Percentiles rank a stretch among this genome's conserved stretches.
Conservation (phyloP, 2,113 vertebrate species). For the Notiomystis cincta region DNA sequence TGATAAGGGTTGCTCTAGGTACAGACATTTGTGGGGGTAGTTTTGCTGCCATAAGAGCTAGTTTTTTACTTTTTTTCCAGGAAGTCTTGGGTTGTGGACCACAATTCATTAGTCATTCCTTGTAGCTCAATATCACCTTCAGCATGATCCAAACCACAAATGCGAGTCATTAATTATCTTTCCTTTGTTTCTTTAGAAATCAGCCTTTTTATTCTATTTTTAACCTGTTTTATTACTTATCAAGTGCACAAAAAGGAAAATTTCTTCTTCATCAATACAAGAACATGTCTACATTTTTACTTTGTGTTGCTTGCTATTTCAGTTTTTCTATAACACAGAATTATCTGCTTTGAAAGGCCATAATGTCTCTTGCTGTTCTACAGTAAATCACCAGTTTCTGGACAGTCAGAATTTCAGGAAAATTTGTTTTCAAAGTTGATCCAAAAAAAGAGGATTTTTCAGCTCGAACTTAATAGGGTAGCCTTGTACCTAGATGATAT, state of each 20-base stretch:
- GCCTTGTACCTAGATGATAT: not conserved
- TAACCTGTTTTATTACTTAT: not conserved
- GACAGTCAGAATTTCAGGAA: not conserved
- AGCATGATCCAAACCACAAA: not conserved
- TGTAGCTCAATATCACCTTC: not conserved
- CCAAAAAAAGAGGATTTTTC: not conserved
- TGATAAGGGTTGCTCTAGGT: not conserved
- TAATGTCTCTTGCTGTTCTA: not conserved
- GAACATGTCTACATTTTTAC: not conserved
- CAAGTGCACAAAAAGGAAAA: not conserved
- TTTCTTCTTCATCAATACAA: not conserved
- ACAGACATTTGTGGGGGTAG: not conserved
- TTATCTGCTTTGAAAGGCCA: not conserved
- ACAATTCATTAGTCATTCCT: not conserved
- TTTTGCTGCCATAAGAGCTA: not conserved
- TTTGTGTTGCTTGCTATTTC: not conserved
- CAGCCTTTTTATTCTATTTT: not conserved
- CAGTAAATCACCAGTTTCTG: not conserved
- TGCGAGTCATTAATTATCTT: not conserved
- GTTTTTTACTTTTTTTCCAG: not conserved
- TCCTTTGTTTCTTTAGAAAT: not conserved
- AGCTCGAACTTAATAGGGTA: not conserved
- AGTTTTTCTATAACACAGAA: not conserved
- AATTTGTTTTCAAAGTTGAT: not conserved
- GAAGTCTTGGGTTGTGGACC: not conserved